A percentile compares a stretch with the other conserved stretches of the same genome.
Conservation (phyloP, 2,888 invertebrate species). For the Tridacna crocea region DNA sequence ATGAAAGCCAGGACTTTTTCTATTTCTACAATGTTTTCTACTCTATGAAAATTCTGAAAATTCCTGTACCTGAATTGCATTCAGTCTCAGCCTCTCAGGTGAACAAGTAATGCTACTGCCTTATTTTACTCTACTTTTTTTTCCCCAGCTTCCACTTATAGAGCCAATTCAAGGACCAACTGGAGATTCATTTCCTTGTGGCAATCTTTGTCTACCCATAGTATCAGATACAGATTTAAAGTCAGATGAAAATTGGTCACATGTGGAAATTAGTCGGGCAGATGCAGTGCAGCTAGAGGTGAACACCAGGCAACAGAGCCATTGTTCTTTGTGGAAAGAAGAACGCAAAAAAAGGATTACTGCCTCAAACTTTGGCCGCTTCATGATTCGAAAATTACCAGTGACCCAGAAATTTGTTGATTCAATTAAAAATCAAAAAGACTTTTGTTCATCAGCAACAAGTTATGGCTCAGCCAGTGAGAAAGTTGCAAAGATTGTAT, state of each 20-base stretch:
- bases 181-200: too few species aligned
- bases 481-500: constrained; percentile 28
- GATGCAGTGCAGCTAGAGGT: background rate
- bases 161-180: too few species aligned
- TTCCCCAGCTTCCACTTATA: too few species aligned
- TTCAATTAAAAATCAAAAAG: background rate
- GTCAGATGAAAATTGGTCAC: background rate
- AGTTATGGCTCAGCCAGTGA: constrained; percentile 36
- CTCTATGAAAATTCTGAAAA: too few species aligned
- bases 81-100: too few species aligned
- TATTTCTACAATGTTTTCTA: too few species aligned
- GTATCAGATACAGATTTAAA: too few species aligned
- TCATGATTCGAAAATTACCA: constrained; percentile 3
- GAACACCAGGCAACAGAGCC: constrained; percentile 12
- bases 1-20: too few species aligned
- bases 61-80: too few species aligned
- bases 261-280: background rate
- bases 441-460: constrained; percentile 33
- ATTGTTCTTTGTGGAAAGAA: constrained; percentile 24
- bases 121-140: too few species aligned
- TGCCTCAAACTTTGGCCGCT: constrained; percentile 39
- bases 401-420: background rate
- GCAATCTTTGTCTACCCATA: too few species aligned
- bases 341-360: constrained; percentile 30
- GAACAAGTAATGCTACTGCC: too few species aligned